phyloP scores from a whole-genome alignment of 30 jellyfish, hydroid and myxozoan species.

The Aurelia coerulea region DNA sequence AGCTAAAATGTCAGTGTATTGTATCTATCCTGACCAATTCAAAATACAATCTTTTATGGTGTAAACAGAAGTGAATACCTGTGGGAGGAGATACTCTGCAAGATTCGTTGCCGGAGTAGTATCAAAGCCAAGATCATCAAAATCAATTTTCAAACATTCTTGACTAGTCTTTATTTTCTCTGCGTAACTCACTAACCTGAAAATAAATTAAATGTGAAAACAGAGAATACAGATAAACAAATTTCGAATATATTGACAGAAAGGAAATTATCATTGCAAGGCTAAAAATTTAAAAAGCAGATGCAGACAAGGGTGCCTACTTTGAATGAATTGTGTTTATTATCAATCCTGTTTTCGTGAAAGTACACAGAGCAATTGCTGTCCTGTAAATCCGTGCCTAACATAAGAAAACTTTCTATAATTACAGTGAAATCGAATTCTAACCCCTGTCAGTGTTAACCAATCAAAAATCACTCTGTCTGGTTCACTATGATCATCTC shows the following conservation, averaged over 20 bases:
- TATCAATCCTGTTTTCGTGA: no score
- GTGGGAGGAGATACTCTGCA: constrained; percentile 1
- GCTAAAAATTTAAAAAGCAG: background rate
- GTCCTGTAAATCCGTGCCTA: no score
- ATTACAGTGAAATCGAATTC: no score
- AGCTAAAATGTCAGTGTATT: no score
- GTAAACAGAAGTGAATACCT: background rate
- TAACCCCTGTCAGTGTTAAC: no score
- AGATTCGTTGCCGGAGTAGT: background rate
- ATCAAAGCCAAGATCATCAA: background rate
- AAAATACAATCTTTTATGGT: background rate
- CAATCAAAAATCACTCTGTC: no score
- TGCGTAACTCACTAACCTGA: background rate
- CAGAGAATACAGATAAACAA: background rate
- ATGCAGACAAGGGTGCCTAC: no score
- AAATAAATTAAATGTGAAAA: background rate
- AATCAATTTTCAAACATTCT: background rate
- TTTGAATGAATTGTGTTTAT: no score
- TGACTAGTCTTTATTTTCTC: background rate
- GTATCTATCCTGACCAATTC: no score
- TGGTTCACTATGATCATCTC: no score
- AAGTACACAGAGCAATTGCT: no score
- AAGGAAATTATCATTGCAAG: background rate
- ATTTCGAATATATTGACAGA: background rate
- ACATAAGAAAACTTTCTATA: no score